These are phyloP conservation scores for Ichneumoninae sp. DNA, from an alignment of 2,888 invertebrate species.

Conservation along the genomic window DNA sequence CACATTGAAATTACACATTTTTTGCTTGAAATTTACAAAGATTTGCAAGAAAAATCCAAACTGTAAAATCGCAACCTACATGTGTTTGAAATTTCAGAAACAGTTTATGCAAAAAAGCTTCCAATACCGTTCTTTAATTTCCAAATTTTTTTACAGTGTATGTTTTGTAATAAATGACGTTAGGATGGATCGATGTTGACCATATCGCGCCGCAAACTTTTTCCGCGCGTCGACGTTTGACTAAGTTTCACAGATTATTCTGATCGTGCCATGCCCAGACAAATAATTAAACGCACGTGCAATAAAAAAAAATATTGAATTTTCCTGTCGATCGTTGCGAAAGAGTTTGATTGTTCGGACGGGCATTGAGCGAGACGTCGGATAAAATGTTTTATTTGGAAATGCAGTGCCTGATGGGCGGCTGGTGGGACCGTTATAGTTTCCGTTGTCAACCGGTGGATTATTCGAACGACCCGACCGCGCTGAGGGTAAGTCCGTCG, in stretches of 20 bases:
- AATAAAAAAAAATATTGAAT: not conserved
- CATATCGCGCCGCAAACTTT: not conserved
- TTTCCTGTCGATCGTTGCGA: not conserved
- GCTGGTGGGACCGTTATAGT: slow-evolving; percentile 96
- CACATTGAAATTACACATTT: too few relatives aligned
- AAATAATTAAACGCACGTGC: slow-evolving; percentile 20
- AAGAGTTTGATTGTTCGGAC: slow-evolving; percentile 13
- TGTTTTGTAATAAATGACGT: too few relatives aligned
- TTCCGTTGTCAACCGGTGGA: slow-evolving; percentile 96
- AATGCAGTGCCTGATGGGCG: slow-evolving; percentile 93
- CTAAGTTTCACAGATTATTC: slow-evolving; percentile 20
- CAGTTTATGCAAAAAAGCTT: too few relatives aligned
- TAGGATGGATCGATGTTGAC: too few relatives aligned
- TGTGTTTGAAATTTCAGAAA: too few relatives aligned
- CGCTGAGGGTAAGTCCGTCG: slow-evolving; percentile 91
- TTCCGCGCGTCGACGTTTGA: not conserved
- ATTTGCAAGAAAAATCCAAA: too few relatives aligned
- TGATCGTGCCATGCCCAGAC: slow-evolving; percentile 34
- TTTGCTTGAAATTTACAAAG: too few relatives aligned
- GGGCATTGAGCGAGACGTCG: slow-evolving; percentile 55
- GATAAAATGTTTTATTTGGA: slow-evolving; percentile 75
- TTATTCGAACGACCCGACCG: slow-evolving; percentile 91
- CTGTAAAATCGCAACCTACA: too few relatives aligned
- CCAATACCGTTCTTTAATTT: too few relatives aligned
- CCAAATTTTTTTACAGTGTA: too few relatives aligned